A percentile compares a stretch with the other conserved stretches of the same genome.
These are phyloP conservation scores for Norana najaformis DNA, from an alignment of 2,888 invertebrate genomes.

Conservation along the genomic window DNA sequence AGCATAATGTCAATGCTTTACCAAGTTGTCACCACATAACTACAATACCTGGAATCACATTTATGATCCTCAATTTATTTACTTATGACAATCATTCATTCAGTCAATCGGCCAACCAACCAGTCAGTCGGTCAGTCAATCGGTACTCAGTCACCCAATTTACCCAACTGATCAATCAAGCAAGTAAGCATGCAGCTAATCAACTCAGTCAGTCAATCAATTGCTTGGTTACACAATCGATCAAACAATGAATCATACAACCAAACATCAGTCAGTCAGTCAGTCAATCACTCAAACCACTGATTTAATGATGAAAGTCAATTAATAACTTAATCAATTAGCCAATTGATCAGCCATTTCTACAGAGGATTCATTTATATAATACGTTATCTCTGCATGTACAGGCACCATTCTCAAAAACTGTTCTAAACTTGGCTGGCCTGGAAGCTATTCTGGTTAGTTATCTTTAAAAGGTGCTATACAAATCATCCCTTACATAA, in stretches of 20 bases:
- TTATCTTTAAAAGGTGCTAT: background rate
- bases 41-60: background rate
- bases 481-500: background rate
- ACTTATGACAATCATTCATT: too few relatives aligned
- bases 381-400: too few relatives aligned
- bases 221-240: too few relatives aligned
- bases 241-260: too few relatives aligned
- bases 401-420: background rate
- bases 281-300: background rate
- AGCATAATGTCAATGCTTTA: background rate
- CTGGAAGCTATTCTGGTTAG: background rate
- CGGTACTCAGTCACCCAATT: too few relatives aligned
- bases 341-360: background rate
- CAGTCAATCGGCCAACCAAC: background rate
- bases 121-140: too few relatives aligned
- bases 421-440: background rate
- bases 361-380: background rate
- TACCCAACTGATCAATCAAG: too few relatives aligned
- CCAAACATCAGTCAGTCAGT: background rate
- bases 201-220: too few relatives aligned
- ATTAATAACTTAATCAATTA: background rate
- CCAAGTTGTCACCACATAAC: background rate
- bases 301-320: background rate
- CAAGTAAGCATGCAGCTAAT: too few relatives aligned
- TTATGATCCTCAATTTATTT: background rate